Conservation (phyloP, 1,140 invertebrate genomes). For the Araneus ventricosus region DNA sequence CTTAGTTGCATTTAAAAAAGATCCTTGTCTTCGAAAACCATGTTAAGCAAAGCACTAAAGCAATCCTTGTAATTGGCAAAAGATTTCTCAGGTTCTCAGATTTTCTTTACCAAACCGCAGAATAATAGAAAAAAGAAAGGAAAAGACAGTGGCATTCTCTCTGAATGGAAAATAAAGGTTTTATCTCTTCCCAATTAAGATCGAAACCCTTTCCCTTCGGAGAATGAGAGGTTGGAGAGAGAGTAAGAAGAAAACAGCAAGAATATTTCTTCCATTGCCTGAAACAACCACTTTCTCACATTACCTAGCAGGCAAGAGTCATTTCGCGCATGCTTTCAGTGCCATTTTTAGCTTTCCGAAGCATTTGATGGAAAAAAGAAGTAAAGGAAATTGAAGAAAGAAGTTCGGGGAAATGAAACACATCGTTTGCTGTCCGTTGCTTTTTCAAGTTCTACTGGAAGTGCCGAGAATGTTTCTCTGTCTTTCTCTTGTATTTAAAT, state of each 20-base stretch:
- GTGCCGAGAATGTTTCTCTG: background rate
- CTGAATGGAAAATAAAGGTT: background rate
- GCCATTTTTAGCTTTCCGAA: background rate
- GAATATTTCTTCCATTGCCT: background rate
- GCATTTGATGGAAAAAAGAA: background rate
- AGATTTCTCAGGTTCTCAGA: no score
- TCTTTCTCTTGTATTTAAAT: background rate
- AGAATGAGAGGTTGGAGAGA: background rate
- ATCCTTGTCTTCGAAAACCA: no score
- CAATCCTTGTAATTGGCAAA: no score
- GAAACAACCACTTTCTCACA: background rate
- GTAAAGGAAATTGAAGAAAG: background rate
- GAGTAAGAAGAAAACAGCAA: background rate
- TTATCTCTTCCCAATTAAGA: background rate
- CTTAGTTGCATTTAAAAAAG: no score
- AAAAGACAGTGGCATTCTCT: background rate
- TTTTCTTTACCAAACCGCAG: no score
- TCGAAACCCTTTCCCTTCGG: constrained; percentile 73
- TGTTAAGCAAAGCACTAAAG: no score
- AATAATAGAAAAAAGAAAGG: background rate
- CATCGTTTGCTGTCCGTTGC: background rate
- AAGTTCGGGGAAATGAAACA: background rate
- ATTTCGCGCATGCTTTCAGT: background rate
- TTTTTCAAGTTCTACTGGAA: background rate
- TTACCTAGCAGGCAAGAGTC: background rate